Evolutionary conservation across 2,888 invertebrate species (phyloP).

Genomic region (Phorcus lineatus): DNA sequence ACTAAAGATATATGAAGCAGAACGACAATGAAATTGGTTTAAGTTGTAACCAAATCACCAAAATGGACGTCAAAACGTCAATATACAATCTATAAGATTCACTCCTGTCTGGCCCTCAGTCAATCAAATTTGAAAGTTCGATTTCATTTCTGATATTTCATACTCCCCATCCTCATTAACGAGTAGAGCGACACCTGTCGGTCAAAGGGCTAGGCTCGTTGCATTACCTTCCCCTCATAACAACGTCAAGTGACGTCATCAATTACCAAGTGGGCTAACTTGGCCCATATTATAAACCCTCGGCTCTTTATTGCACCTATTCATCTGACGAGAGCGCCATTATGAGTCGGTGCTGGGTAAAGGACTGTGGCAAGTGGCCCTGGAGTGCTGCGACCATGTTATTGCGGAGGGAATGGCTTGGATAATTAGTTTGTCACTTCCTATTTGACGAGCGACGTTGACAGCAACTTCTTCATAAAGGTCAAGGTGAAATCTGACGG

Average conservation of each 20-base stretch:
- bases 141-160: neutral
- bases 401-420: neutral
- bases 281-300: slow-evolving; percentile 6
- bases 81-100: no score
- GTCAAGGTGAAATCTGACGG: neutral
- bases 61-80: no score
- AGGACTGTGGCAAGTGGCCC: slow-evolving; percentile 9
- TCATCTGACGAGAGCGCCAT: neutral
- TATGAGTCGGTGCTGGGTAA: neutral
- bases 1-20: no score
- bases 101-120: no score
- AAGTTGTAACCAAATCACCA: no score
- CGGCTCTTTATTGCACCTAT: slow-evolving; percentile 20
- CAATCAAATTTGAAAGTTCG: no score
- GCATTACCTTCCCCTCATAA: neutral
- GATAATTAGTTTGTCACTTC: slow-evolving; percentile 19
- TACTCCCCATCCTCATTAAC: neutral
- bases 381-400: neutral
- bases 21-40: no score
- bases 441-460: neutral
- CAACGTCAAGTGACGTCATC: slow-evolving; percentile 2
- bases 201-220: neutral
- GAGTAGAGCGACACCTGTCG: neutral
- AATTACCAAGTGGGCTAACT: slow-evolving; percentile 10
- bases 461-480: neutral